phyloP scores from a whole-genome alignment of 2,113 vertebrate genomes.

The Suncus etruscus region DNA sequence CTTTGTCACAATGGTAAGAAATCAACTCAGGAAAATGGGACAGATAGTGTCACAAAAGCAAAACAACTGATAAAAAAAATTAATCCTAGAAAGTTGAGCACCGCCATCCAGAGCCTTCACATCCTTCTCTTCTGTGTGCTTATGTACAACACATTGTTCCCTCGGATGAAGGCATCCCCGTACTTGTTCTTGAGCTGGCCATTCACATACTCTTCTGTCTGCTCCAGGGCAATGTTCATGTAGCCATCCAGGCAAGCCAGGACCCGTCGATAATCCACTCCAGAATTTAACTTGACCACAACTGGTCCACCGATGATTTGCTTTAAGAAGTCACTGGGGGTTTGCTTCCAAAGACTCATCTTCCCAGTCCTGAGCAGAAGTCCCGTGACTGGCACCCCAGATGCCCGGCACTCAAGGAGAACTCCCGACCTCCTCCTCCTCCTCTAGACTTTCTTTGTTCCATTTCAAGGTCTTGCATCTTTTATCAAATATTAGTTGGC shows the following conservation, averaged over 20 bases:
- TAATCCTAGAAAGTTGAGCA: constrained; percentile 63
- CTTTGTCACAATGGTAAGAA: constrained; percentile 25
- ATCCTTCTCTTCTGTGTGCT: constrained; percentile 99
- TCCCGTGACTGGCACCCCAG: too few relatives aligned
- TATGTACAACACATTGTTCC: constrained; percentile 99
- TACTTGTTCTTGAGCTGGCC: constrained; percentile 99
- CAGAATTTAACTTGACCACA: constrained; percentile 98
- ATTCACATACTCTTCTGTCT: constrained; percentile 99
- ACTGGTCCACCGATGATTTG: constrained; percentile 99
- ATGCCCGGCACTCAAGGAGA: too few relatives aligned
- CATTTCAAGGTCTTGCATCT: too few relatives aligned
- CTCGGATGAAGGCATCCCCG: constrained; percentile 98
- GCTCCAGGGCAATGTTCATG: constrained; percentile 99
- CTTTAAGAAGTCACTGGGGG: constrained; percentile 98
- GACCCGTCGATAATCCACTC: constrained; percentile 99
- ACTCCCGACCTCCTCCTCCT: too few relatives aligned
- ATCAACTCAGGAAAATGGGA: constrained; percentile 51
- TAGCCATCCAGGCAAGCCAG: constrained; percentile 98
- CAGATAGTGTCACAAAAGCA: constrained; percentile 56
- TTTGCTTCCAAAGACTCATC: constrained; percentile 99
- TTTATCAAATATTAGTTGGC: too few relatives aligned
- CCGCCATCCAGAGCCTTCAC: constrained; percentile 81
- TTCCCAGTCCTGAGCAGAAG: constrained; percentile 79
- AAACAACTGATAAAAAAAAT: constrained; percentile 75
- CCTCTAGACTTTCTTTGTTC: too few relatives aligned